These are phyloP conservation scores for Tragopan temminckii DNA, from an alignment of 2,797 vertebrate species.

Conservation along the genomic window DNA sequence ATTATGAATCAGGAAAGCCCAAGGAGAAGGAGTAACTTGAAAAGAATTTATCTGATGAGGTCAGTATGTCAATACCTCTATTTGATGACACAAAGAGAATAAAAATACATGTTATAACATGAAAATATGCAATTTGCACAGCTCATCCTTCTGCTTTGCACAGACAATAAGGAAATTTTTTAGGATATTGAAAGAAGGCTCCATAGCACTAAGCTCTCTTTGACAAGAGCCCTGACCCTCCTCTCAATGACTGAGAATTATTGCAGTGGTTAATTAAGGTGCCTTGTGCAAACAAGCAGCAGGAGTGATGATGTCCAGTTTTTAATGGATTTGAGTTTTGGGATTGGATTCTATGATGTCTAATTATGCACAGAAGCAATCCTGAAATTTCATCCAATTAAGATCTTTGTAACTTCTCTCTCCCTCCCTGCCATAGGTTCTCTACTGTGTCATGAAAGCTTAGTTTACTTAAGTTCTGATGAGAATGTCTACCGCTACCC, in stretches of 20 bases:
- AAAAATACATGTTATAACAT: fast-evolving
- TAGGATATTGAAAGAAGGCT: background rate
- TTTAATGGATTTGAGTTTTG: background rate
- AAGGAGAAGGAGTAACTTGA: background rate
- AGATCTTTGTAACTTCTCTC: background rate
- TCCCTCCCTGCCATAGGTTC: background rate
- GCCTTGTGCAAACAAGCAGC: background rate
- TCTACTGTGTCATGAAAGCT: background rate
- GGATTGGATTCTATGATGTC: background rate
- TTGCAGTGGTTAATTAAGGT: background rate
- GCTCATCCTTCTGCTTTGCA: background rate
- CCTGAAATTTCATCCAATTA: background rate
- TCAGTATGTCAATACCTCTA: background rate
- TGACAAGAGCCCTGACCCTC: background rate
- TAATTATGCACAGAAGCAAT: background rate
- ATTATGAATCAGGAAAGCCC: background rate
- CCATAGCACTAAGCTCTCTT: background rate
- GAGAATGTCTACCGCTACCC: background rate
- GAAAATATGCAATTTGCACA: background rate
- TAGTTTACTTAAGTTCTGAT: background rate
- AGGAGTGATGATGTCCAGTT: background rate
- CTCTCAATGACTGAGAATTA: background rate
- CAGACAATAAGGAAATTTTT: fast-evolving
- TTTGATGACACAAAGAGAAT: background rate
- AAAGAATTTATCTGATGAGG: background rate